Evolutionary conservation across 2,797 vertebrate species (phyloP).

Genomic region (Danionella dracula): DNA sequence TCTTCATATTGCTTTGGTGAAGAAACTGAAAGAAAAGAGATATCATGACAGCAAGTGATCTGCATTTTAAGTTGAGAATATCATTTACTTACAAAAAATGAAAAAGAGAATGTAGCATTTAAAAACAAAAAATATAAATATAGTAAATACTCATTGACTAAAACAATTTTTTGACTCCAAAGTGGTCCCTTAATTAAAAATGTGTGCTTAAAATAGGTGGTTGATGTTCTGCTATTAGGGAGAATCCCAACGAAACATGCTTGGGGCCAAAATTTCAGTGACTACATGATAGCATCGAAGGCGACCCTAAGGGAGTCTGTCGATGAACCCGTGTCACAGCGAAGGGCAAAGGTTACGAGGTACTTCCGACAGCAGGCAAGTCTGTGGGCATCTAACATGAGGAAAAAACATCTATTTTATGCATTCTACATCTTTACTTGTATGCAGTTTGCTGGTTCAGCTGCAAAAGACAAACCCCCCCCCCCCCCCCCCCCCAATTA

Average conservation of each 20-base stretch:
- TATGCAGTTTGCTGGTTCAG: too few species aligned
- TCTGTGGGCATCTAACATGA: slow-evolving; percentile 35
- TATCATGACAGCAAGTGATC: too few species aligned
- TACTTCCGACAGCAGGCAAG: slow-evolving; percentile 59
- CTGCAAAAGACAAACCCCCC: background rate
- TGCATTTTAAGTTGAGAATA: too few species aligned
- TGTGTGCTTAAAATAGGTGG: background rate
- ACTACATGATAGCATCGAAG: slow-evolving; percentile 70
- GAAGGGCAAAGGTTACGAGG: slow-evolving; percentile 45
- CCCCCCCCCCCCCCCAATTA: too few species aligned
- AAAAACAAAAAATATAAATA: too few species aligned
- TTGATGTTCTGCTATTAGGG: background rate
- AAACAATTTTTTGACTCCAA: background rate
- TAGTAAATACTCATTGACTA: too few species aligned
- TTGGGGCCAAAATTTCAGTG: background rate
- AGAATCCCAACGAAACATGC: background rate
- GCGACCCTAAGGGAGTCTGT: slow-evolving; percentile 53
- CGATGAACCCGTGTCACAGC: slow-evolving; percentile 52
- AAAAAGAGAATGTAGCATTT: too few species aligned
- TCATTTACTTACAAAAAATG: background rate
- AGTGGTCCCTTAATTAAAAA: background rate
- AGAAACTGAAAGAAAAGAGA: slow-evolving; percentile 55
- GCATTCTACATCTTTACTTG: too few species aligned
- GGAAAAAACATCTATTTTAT: background rate
- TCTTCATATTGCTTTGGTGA: slow-evolving; percentile 44